These are phyloP conservation scores for Agrilus planipennis DNA, from an alignment of 1,140 invertebrate genomes.

Conservation along the genomic window DNA sequence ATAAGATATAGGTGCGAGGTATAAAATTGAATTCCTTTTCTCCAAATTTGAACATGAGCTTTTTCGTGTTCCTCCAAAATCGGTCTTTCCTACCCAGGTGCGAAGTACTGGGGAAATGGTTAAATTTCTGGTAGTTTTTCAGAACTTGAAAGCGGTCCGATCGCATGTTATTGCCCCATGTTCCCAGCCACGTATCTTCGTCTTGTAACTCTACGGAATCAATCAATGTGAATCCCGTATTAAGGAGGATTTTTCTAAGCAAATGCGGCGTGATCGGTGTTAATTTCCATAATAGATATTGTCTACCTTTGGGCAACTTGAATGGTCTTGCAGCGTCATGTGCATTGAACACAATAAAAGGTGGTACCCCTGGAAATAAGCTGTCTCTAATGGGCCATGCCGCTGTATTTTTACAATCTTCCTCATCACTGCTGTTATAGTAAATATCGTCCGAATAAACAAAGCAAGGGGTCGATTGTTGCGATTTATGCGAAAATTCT, in stretches of 20 bases:
- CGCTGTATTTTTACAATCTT: too few relatives aligned
- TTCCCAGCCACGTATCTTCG: slow-evolving; percentile 67
- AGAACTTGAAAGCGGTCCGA: slow-evolving; percentile 61
- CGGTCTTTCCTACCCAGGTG: slow-evolving; percentile 94
- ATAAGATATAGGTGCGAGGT: slow-evolving; percentile 86
- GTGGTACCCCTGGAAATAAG: slow-evolving; percentile 77
- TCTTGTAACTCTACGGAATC: slow-evolving; percentile 45
- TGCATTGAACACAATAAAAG: slow-evolving; percentile 73
- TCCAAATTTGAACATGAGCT: slow-evolving; percentile 63
- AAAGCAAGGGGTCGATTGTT: too few relatives aligned
- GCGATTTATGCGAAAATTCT: too few relatives aligned
- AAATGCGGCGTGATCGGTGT: slow-evolving; percentile 85
- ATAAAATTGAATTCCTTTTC: slow-evolving; percentile 80
- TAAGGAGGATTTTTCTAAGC: slow-evolving; percentile 66
- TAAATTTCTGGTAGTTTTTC: slow-evolving; percentile 85
- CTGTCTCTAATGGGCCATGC: slow-evolving; percentile 53
- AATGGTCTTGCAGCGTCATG: slow-evolving; percentile 52
- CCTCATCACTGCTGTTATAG: too few relatives aligned
- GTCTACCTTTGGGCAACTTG: slow-evolving; percentile 58
- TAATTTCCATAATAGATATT: slow-evolving; percentile 79
- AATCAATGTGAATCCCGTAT: slow-evolving; percentile 71
- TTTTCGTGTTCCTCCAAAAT: slow-evolving; percentile 77
- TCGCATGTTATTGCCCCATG: slow-evolving; percentile 75
- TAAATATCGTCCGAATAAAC: too few relatives aligned
- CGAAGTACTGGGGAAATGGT: slow-evolving; percentile 95